phyloP scores from a whole-genome alignment of 2,888 invertebrate genomes.

The Mechanitis messenoides region DNA sequence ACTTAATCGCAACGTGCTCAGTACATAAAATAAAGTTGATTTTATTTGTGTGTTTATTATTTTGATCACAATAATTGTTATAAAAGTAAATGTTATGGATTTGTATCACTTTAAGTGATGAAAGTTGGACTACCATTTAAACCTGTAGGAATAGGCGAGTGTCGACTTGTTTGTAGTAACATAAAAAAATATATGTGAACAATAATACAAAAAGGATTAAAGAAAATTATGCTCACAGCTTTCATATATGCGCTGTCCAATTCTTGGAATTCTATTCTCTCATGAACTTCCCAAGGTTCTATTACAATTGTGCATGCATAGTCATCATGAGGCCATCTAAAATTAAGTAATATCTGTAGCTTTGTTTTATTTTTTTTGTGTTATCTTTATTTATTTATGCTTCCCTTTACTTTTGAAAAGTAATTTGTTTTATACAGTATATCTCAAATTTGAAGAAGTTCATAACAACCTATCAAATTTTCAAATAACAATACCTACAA shows the following conservation, averaged over 20 bases:
- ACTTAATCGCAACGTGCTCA: no score
- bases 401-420: not conserved
- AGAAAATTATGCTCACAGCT: constrained; percentile 42
- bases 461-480: no score
- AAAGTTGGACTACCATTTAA: no score
- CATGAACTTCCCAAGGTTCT: constrained; percentile 60
- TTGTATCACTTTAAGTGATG: no score
- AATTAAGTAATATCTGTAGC: constrained; percentile 7
- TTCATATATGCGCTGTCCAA: constrained; percentile 39
- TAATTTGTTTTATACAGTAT: not conserved
- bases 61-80: no score
- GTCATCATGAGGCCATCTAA: constrained; percentile 62
- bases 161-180: no score
- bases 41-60: no score
- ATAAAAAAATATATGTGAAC: no score
- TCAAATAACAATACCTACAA: no score
- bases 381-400: not conserved
- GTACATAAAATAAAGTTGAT: no score
- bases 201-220: not conserved
- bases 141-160: no score
- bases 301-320: constrained; percentile 52
- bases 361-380: not conserved
- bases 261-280: constrained; percentile 42
- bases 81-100: no score
- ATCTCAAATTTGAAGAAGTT: not conserved